Conservation (phyloP, 2,888 invertebrate species). For the Pollenia griseotomentosa region DNA sequence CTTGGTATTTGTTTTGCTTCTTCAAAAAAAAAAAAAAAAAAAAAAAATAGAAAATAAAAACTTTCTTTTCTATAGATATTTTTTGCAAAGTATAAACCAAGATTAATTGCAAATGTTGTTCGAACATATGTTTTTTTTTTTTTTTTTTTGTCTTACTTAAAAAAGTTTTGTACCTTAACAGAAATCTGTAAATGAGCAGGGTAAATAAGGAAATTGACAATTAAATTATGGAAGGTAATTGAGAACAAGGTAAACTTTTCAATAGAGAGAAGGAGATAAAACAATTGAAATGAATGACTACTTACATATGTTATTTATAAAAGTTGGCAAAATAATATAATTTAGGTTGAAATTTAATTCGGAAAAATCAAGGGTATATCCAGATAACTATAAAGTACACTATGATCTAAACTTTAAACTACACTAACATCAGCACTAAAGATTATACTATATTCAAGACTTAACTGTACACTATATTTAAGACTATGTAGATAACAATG, state of each 20-base stretch:
- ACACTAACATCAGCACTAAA: too few relatives aligned
- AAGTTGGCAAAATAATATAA: neutral
- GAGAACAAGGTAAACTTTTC: slow-evolving; percentile 44
- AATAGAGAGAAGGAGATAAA: slow-evolving; percentile 47
- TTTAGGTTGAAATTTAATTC: neutral
- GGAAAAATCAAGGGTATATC: neutral
- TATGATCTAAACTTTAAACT: too few relatives aligned
- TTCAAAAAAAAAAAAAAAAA: neutral
- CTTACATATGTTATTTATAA: neutral
- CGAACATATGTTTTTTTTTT: slow-evolving; percentile 68
- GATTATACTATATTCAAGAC: too few relatives aligned
- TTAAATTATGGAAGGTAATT: slow-evolving; percentile 49
- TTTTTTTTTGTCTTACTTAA: neutral
- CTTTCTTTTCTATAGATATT: slow-evolving; percentile 50
- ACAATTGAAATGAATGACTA: slow-evolving; percentile 46
- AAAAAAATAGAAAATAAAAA: neutral
- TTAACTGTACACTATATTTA: too few relatives aligned
- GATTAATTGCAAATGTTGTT: slow-evolving; percentile 73
- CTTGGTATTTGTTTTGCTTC: slow-evolving; percentile 60
- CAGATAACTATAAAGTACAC: too few relatives aligned
- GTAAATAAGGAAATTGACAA: slow-evolving; percentile 70
- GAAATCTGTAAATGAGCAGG: slow-evolving; percentile 64
- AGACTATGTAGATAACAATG: too few relatives aligned
- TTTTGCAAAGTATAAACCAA: slow-evolving; percentile 59
- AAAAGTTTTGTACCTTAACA: slow-evolving; percentile 53